Conservation (phyloP, 2,888 invertebrate genomes). For the Euzetes globulus region DNA sequence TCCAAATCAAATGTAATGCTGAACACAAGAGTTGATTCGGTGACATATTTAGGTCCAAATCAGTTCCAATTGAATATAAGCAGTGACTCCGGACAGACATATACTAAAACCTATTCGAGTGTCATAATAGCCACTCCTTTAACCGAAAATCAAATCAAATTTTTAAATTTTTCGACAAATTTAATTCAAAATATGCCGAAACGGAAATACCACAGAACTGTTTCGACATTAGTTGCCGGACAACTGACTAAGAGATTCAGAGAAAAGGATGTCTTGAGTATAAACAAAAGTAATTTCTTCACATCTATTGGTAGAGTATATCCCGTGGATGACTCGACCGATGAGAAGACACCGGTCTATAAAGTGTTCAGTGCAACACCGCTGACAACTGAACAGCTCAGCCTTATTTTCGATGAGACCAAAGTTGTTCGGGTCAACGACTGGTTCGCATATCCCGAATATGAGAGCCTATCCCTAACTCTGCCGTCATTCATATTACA, state of each 20-base stretch:
- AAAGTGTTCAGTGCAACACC: conserved; percentile 55
- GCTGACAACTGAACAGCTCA: conserved; percentile 49
- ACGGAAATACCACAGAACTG: conserved; percentile 53
- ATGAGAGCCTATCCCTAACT: conserved; percentile 44
- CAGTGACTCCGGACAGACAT: conserved; percentile 4
- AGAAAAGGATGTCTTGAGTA: conserved; percentile 49
- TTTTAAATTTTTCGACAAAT: conserved; percentile 49
- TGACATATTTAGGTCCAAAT: conserved; percentile 40
- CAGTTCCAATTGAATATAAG: conserved; percentile 20
- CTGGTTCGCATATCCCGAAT: conserved; percentile 57
- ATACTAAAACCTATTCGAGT: conserved; percentile 51
- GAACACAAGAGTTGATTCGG: conserved; percentile 45
- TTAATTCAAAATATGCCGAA: conserved; percentile 40
- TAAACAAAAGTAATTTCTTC: conserved; percentile 48
- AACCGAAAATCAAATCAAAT: conserved; percentile 46
- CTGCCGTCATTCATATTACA: conserved; percentile 52
- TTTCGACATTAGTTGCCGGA: conserved; percentile 55
- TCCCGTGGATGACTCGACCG: conserved; percentile 28
- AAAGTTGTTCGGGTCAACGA: conserved; percentile 46
- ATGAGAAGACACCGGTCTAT: conserved; percentile 48
- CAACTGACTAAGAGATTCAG: conserved; percentile 48
- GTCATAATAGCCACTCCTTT: conserved; percentile 57
- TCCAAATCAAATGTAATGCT: conserved; percentile 49
- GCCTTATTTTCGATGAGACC: conserved; percentile 51
- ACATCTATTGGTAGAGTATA: conserved; percentile 40